Base-by-base conservation (phyloP, 2,113 vertebrate species). In the Eidolon helvum region DNA sequence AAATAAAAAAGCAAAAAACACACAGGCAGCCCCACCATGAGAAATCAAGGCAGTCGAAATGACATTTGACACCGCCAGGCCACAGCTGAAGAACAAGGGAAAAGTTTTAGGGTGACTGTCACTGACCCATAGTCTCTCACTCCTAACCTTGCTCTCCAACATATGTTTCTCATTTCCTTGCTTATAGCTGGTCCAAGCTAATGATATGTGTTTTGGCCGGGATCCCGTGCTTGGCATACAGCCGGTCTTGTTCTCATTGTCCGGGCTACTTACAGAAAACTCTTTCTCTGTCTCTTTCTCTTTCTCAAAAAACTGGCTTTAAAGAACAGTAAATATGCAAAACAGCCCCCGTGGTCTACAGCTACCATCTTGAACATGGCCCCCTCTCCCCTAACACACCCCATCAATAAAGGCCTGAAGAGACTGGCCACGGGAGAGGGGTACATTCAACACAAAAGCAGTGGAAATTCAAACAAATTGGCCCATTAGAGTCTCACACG, bases 401-500 rank as follows among this genome's bases (percentile, higher is more conserved):
- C 98, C 96, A 82, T 93, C 82, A 82, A 97, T 85, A 98, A 97
- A 96, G 87, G 66, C 30, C 75, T 97, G 61, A 97, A 96, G 98
- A 98, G 78, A 10, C 96, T 95, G 99, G 98, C 98, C 98, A 98
- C 95, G 98, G 98, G 99, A 98, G 94, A 99, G 99, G 98, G 99
- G 98, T 93, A 98, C 98, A 98, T 98, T 97, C 97, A 98, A 99
- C 97, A 98, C 99, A 99, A 98, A 99, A 99, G 99, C 99, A 99
- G 99, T 99, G 99, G 99, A 99, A 99, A 99, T 99, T 99, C 99
- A 99, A 99, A 99, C 99, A 99, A 99, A 98, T 99, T 98, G 99
- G 99, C 98, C 98, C 99, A 99, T 99, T 99, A 98, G 98, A 98
- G 98, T 98, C 98, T 97, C 98, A 96, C 98, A 97, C 97, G 96